Conservation (phyloP, 2,113 vertebrate genomes). For the Regulus satrapa region DNA sequence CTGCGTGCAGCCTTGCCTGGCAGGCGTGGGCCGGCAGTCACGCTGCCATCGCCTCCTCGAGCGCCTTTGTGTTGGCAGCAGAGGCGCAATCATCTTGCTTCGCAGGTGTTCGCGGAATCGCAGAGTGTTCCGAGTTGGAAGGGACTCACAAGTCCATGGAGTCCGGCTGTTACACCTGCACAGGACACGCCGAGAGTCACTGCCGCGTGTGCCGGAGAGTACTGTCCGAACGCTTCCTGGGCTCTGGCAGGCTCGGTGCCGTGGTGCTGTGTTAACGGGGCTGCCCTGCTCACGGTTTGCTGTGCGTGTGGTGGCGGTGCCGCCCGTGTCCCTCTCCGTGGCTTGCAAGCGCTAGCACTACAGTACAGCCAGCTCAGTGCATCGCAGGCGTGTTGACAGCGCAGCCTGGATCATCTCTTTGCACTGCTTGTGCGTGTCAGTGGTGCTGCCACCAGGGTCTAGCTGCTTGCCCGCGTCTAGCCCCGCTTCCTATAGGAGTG, state of each 20-base stretch:
- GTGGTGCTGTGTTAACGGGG: background rate
- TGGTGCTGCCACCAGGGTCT: background rate
- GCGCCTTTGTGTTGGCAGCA: background rate
- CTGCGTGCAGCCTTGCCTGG: background rate
- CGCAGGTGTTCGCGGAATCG: background rate
- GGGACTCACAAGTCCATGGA: background rate
- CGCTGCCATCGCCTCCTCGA: background rate
- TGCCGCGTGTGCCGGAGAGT: accelerated
- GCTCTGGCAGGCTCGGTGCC: background rate
- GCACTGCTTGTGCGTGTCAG: accelerated
- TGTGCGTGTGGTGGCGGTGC: background rate
- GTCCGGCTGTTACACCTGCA: background rate
- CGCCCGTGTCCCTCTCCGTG: background rate
- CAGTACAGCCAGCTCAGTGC: background rate
- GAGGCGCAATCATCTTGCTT: background rate
- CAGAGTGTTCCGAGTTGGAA: background rate
- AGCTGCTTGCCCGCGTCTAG: background rate
- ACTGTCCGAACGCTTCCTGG: accelerated
- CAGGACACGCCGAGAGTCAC: too few relatives aligned
- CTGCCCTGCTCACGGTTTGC: background rate
- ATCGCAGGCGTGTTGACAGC: accelerated
- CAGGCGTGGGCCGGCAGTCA: background rate
- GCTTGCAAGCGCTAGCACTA: background rate
- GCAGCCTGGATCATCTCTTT: background rate
- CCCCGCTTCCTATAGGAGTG: accelerated